Evolutionary conservation across 2,888 invertebrate genomes (phyloP), one percentile per base, ranked within the genome.

Genomic region (Horisme vitalbata): DNA sequence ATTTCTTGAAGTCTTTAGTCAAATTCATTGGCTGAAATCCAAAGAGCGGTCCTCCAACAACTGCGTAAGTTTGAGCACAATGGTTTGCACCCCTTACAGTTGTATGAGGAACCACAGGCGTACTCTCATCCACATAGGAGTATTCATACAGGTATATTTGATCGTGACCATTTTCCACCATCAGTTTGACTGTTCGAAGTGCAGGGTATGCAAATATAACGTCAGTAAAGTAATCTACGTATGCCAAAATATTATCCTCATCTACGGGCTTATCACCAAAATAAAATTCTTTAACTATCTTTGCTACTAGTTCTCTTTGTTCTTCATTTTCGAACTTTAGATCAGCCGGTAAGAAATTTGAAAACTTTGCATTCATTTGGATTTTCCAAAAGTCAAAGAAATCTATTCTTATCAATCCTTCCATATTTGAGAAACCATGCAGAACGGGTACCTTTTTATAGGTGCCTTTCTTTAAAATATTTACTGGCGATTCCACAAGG

Each of bases 401-500:
- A 0, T 27, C 14, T 9, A 71, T 14, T 7, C 72, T 61, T 0
- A 73, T 4, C 11, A 71, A 44, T 2, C 79, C 79, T 58, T 80
- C 79, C 78, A 73, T 76, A n/a, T 71, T 63, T 4, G 71, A 41
- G 55, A 79, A 74, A 2, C 80, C 80, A 32, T 71, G 68, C 2
- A 80, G 48, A 31, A 75, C 49, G 0, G 79, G 80, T 2, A 75
- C 36, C 50, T 73, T 74, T 18, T 52, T 55, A 24, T 63, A 71
- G 4, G 57, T 38, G 3, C 66, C 65, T 8, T 48, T 52, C 34
- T 61, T 65, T 11, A 79, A 37, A 43, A 78, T 75, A 39, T 46
- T 67, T 0, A 68, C 38, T 7, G 79, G 79, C 3, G 66, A 55
- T 20, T 72, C 61, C 1, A 61, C 57, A 5, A 79, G 57, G 45